Evolutionary conservation across 2,888 invertebrate species (phyloP), one percentile per base, ranked within the genome.

Genomic region (Alviniconcha strummeri): DNA sequence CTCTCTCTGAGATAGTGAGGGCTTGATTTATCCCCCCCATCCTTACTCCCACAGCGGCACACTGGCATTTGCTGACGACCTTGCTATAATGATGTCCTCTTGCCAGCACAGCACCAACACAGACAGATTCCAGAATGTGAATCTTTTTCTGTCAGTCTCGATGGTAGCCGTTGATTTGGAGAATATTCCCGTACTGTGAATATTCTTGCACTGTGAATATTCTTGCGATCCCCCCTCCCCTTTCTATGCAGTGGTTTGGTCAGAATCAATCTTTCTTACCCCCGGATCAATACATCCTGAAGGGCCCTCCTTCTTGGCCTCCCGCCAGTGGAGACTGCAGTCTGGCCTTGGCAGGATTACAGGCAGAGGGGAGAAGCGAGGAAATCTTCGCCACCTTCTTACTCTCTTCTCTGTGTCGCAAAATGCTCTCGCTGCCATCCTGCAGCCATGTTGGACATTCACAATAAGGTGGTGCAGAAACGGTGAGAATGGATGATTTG

Each of bases 221-320:
- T 36, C 36, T 36, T 36, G 36, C 36, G 36, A 36, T 36, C 57
- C 15, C n/a, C 7, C 56, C 56, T 19, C n/a, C 57, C 57, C 57
- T 77, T 60, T 8, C 60, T 1, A 13, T 75, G 54, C 6, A 17
- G 17, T 69, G 57, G 77, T 64, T 78, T 60, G 81, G 74, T 74
- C 81, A 74, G 74, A 81, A 81, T 81, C 81, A 72, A 81, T 81
- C 81, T 81, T 81, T 81, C 81, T 81, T 81, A 81, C 81, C 74
- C 81, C 36, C 55, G 57, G 81, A 81, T 81, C 81, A 81, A 81
- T 81, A 81, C 72, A 17, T 74, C 57, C 60, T 71, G 71, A 74
- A 74, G 81, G 19, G 60, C 72, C 57, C 72, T 81, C 72, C 81
- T 60, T 15, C 72, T 19, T 74, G 81, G 72, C 72, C 55, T 60